Evolutionary conservation across 2,113 vertebrate genomes (phyloP).

Genomic region (Apteryx mantelli): DNA sequence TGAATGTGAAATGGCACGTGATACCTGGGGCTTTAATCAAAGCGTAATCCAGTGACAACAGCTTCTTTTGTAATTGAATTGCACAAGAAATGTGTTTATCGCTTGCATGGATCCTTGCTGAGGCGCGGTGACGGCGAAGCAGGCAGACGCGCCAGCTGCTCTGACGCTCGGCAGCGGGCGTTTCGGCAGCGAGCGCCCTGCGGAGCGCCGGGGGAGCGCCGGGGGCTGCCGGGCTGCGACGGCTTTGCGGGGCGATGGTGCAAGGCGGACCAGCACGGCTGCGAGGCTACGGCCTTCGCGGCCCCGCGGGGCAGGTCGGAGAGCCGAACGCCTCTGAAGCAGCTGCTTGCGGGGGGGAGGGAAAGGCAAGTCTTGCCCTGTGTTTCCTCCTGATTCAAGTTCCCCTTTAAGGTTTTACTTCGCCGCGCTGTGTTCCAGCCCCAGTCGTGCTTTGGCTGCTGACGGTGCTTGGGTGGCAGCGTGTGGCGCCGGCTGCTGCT

Average conservation of each 20-base stretch:
- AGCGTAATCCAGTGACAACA: accelerated
- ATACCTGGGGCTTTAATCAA: neutral
- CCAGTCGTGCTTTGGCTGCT: neutral
- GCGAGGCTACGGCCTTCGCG: no score
- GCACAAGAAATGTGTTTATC: accelerated
- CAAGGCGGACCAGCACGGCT: no score
- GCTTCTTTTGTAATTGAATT: accelerated
- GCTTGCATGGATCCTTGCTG: neutral
- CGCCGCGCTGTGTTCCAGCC: accelerated
- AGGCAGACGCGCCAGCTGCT: no score
- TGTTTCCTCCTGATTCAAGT: no score
- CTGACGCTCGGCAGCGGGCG: no score
- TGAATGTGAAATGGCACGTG: accelerated
- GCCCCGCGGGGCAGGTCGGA: neutral
- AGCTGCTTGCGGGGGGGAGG: neutral
- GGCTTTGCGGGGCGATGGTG: no score
- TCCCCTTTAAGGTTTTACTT: no score
- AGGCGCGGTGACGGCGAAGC: neutral
- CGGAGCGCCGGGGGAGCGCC: no score
- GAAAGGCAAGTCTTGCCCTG: no score
- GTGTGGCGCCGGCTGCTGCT: neutral
- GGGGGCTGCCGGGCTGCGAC: no score
- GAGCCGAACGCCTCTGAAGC: neutral
- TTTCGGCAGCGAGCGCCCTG: no score
- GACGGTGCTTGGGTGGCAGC: accelerated